A percentile compares a stretch with the other conserved stretches of the same genome.
phyloP scores from a whole-genome alignment of 2,888 invertebrate species.

The Ecliptopera silaceata region DNA sequence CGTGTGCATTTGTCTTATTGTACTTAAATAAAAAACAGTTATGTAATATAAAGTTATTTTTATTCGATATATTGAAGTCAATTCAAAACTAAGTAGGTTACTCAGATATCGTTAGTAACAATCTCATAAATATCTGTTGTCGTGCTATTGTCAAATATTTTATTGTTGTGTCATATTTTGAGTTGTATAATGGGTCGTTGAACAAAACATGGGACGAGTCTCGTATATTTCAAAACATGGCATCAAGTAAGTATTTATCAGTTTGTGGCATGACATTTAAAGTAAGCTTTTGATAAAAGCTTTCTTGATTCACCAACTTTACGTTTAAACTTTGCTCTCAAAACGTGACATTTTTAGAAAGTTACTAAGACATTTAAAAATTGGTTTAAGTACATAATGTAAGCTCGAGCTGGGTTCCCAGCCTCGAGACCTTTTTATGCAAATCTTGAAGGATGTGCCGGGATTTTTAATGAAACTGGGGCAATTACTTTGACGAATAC shows the following conservation, averaged over 20 bases:
- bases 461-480: constrained; percentile 74
- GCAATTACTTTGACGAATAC: constrained; percentile 76
- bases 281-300: constrained; percentile 11
- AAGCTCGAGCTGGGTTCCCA: constrained; percentile 48
- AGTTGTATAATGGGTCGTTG: constrained; percentile 8
- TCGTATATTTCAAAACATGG: constrained; percentile 3
- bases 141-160: constrained; percentile 20
- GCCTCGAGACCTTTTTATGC: constrained; percentile 73
- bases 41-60: too few relatives aligned
- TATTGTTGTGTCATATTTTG: constrained; percentile 13
- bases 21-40: too few relatives aligned
- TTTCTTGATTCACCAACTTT: constrained; percentile 25
- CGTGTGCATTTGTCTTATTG: too few relatives aligned
- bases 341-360: constrained; percentile 53
- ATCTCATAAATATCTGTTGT: constrained; percentile 7
- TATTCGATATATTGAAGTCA: neutral
- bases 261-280: constrained; percentile 8
- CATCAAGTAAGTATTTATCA: constrained; percentile 2
- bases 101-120: neutral
- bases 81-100: neutral
- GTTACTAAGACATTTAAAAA: constrained; percentile 60
- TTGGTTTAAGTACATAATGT: constrained; percentile 54
- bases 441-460: constrained; percentile 77
- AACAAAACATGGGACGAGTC: constrained; percentile 2
- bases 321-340: constrained; percentile 43